Conservation (phyloP, 2,888 invertebrate species). For the Ophion ventricosus region DNA sequence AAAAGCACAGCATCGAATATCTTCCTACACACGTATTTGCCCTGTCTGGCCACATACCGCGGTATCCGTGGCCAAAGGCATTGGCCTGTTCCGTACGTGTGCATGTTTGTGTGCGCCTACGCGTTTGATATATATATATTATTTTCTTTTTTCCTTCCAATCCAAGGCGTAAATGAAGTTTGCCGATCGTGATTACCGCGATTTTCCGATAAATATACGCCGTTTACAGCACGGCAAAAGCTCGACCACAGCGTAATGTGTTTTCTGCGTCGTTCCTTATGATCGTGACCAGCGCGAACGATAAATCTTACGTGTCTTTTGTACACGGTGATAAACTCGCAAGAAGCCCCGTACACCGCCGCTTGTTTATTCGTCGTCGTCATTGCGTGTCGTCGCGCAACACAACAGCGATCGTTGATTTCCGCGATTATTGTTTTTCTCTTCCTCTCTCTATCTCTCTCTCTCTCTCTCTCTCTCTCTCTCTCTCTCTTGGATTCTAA, state of each 20-base stretch:
- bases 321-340: constrained; percentile 2
- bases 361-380: constrained; percentile 35
- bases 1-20: neutral
- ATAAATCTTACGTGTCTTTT: constrained; percentile 18
- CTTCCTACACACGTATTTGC: neutral
- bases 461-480: neutral
- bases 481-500: neutral
- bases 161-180: constrained; percentile 60
- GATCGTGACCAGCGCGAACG: constrained; percentile 34
- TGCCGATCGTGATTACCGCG: constrained; percentile 46
- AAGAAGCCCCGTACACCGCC: neutral
- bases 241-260: constrained; percentile 43
- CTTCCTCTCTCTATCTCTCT: neutral
- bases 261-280: constrained; percentile 48
- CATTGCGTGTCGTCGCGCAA: constrained; percentile 45
- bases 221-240: constrained; percentile 24
- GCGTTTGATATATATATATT: constrained; percentile 47
- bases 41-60: neutral
- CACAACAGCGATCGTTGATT: constrained; percentile 32
- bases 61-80: neutral
- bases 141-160: constrained; percentile 12
- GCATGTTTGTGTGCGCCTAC: constrained; percentile 19
- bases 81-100: constrained; percentile 17
- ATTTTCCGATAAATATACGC: constrained; percentile 32
- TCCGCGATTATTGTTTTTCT: constrained; percentile 21